Conservation (phyloP, 2,888 invertebrate genomes). For the Leuctra nigra region DNA sequence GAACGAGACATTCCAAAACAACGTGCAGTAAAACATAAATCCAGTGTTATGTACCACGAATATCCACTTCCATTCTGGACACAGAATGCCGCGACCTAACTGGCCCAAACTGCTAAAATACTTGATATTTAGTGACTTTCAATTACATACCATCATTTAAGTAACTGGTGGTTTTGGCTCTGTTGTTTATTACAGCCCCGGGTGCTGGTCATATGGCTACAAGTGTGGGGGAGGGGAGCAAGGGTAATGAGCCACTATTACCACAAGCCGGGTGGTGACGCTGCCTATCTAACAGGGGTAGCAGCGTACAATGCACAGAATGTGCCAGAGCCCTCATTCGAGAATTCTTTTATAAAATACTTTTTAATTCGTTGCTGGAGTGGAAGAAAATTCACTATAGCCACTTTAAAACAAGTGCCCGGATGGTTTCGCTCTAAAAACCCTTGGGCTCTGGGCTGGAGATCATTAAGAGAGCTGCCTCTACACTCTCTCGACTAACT, state of each 20-base stretch:
- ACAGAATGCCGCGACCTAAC: too few species aligned
- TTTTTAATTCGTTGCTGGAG: conserved; percentile 3
- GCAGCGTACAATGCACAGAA: too few species aligned
- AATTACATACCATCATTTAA: conserved; percentile 7
- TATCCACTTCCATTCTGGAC: too few species aligned
- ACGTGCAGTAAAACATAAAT: too few species aligned
- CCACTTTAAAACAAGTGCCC: conserved; percentile 7
- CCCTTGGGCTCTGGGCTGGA: too few species aligned
- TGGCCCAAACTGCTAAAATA: too few species aligned
- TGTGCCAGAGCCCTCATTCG: background rate
- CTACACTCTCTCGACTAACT: too few species aligned
- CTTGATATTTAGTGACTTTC: background rate
- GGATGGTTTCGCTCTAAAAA: too few species aligned
- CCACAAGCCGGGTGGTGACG: background rate
- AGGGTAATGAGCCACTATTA: conserved; percentile 5
- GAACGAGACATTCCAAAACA: too few species aligned
- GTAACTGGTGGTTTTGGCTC: conserved; percentile 6
- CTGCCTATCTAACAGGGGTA: too few species aligned
- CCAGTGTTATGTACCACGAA: too few species aligned
- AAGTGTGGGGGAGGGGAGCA: background rate
- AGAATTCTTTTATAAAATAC: conserved; percentile 4
- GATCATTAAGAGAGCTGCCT: too few species aligned
- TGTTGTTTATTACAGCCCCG: conserved; percentile 2
- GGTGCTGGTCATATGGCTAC: background rate
- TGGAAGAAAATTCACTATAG: background rate